phyloP scores from a whole-genome alignment of 2,888 invertebrate genomes.

The Penaeus monodon region DNA sequence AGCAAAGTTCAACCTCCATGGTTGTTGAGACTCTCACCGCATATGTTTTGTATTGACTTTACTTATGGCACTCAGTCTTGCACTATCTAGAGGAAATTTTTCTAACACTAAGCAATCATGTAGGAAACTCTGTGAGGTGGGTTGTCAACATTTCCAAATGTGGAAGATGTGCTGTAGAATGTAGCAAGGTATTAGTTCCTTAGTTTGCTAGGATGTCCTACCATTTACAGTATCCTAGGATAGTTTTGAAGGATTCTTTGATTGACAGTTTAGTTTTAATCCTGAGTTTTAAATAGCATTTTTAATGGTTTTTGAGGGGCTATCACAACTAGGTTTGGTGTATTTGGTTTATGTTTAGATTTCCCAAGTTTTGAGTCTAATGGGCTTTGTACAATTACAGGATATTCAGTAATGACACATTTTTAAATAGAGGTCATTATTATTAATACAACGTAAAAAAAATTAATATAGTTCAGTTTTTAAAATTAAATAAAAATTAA shows the following conservation, averaged over 20 bases:
- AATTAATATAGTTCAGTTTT: too few species aligned
- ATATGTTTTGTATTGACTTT: too few species aligned
- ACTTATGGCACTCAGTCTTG: too few species aligned
- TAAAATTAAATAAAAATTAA: too few species aligned
- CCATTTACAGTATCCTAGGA: conserved; percentile 52
- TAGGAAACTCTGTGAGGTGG: too few species aligned
- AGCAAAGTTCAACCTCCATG: not conserved
- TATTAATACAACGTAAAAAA: too few species aligned
- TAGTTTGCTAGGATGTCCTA: conserved; percentile 56
- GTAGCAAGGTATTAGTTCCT: conserved; percentile 59
- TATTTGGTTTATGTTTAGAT: conserved; percentile 28
- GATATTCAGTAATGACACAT: too few species aligned
- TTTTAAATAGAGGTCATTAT: too few species aligned
- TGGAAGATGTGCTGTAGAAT: conserved; percentile 9
- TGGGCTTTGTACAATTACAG: conserved; percentile 29
- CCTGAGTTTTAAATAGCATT: conserved; percentile 22
- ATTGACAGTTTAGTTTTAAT: conserved; percentile 35
- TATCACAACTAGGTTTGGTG: conserved; percentile 18
- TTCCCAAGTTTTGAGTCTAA: conserved; percentile 11
- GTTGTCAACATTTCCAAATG: not conserved
- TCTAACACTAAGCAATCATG: too few species aligned
- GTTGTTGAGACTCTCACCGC: not conserved
- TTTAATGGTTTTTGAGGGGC: conserved; percentile 46
- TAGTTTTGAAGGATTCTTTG: conserved; percentile 55
- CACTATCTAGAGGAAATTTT: too few species aligned